Evolutionary conservation across 2,113 vertebrate genomes (phyloP), one percentile per base, ranked within the genome.

Genomic region (Tinamus guttatus): DNA sequence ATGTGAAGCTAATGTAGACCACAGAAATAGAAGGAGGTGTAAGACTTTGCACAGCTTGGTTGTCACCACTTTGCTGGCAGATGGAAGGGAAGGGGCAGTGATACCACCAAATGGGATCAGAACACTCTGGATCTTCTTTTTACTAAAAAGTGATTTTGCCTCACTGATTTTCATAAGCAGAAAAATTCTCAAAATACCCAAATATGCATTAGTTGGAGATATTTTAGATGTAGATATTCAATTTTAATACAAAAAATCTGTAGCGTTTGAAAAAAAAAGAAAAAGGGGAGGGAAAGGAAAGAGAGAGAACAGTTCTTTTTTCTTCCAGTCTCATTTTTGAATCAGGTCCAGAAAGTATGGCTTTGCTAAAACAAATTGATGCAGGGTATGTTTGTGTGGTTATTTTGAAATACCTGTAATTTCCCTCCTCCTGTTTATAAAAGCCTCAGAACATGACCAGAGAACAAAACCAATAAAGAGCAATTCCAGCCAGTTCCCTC

Each of bases 391-490:
- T 95, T 95, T 91, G 81, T 93, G 71, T 82, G 87, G 93, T 68
- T 94, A 49, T 85, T 94, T 88, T 58, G 75, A 74, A 93, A 94
- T 59, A 95, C 79, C 81, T 89, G 89, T 83, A 93, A 95, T 95
- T 95, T 95, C 79, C 91, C 91, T 91, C 89, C 91, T 93, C 79
- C 91, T 80, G 81, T 87, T 96, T 90, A 77, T 87, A 87, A 95
- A 92, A 89, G 85, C 85, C 41, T 83, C 60, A 21, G 75, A 95
- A 94, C 76, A 94, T 74, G 91, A 95, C 89, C 63, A 80, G 5
- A 8, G 87, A 95, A 83, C 81, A 95, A 95, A 96, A 91, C 81
- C 81, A 94, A 96, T 94, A 90, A 94, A 93, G 75, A 85, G 63
- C 89, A 85, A 87, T 89, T 93, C 71, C 28, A 93, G 59, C 49